Percentiles rank a stretch among this genome's conserved stretches.
phyloP scores from a whole-genome alignment of 2,113 vertebrate species.

The Micronycteris hirsuta region DNA sequence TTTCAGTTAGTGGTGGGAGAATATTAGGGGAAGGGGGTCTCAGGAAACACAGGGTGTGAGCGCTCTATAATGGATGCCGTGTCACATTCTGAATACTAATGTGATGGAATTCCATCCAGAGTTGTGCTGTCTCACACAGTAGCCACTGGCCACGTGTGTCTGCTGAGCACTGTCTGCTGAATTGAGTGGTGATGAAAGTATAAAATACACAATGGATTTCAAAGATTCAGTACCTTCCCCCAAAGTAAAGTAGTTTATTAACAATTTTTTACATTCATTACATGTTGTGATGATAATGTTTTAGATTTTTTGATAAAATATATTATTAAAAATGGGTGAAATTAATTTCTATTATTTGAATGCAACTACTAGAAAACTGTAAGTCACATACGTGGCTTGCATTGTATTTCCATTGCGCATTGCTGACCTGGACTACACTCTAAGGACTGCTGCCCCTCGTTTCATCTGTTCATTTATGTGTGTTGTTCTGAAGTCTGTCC shows the following conservation, averaged over 20 bases:
- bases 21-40: neutral
- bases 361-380: neutral
- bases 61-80: neutral
- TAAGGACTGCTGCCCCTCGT: neutral
- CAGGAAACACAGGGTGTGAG: neutral
- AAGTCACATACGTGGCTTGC: neutral
- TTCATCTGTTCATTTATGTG: neutral
- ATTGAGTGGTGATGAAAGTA: neutral
- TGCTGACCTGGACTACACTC: neutral
- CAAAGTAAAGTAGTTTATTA: neutral
- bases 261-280: neutral
- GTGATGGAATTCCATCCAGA: neutral
- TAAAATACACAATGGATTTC: neutral
- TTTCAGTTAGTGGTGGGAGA: neutral
- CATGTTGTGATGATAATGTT: neutral
- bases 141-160: neutral
- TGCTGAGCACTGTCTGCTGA: neutral
- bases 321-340: neutral
- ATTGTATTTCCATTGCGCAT: neutral
- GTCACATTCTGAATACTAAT: neutral
- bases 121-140: neutral
- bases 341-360: neutral
- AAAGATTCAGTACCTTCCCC: neutral
- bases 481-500: neutral
- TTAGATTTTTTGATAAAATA: neutral